Conservation (phyloP, 2,113 vertebrate genomes). For the Gopherus flavomarginatus region DNA sequence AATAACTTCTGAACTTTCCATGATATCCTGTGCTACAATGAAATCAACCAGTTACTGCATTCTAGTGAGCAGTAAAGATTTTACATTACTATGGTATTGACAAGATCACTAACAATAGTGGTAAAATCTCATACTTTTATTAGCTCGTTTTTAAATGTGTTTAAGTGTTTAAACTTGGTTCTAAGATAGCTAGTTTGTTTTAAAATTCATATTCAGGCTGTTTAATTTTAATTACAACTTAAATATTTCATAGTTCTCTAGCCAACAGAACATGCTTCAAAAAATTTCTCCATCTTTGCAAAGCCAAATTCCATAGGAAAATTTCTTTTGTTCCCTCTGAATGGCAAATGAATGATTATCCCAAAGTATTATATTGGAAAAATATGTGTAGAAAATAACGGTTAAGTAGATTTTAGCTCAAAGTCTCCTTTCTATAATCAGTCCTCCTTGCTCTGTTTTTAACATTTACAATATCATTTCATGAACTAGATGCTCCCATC, state of each 20-base stretch:
- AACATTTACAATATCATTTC: slow-evolving; percentile 22
- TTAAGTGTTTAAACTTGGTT: not conserved
- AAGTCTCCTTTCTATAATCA: slow-evolving; percentile 48
- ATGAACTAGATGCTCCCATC: slow-evolving; percentile 27
- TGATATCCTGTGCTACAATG: not conserved
- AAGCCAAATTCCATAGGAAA: not conserved
- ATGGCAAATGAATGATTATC: not conserved
- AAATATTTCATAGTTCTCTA: not conserved
- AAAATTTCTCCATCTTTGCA: not conserved
- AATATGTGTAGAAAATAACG: slow-evolving; percentile 15
- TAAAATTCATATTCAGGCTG: not conserved
- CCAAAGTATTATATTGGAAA: not conserved
- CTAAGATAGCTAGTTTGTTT: not conserved
- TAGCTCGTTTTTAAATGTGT: not conserved
- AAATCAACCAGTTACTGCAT: not conserved
- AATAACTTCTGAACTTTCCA: not conserved
- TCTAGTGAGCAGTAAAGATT: not conserved
- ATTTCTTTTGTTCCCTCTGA: not conserved
- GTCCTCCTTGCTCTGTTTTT: slow-evolving; percentile 18
- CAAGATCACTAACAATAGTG: not conserved
- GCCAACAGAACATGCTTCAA: not conserved
- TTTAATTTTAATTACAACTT: not conserved
- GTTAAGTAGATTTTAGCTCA: not conserved
- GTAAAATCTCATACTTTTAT: not conserved
- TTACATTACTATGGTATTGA: not conserved